A percentile compares a stretch with the other conserved stretches of the same genome.
Evolutionary conservation across 2,888 invertebrate species (phyloP).

Genomic region (Apamea crenata): DNA sequence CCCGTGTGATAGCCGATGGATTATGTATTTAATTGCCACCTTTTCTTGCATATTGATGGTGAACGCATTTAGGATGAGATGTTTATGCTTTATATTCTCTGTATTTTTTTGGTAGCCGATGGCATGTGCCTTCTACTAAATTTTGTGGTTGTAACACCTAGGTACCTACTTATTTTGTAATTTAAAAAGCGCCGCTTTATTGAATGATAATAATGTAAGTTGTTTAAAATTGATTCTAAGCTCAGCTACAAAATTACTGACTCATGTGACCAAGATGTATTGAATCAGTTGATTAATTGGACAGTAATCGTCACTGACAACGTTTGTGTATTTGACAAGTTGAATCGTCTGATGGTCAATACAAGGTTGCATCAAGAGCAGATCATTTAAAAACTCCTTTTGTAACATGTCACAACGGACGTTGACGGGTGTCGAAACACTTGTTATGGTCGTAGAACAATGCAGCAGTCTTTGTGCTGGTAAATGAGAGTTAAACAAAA

Average conservation of each 20-base stretch:
- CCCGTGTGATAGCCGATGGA: slow-evolving; percentile 83
- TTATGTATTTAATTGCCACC: slow-evolving; percentile 87
- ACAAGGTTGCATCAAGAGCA: slow-evolving; percentile 78
- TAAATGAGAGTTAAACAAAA: slow-evolving; percentile 82
- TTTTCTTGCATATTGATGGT: slow-evolving; percentile 79
- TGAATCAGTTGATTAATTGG: slow-evolving; percentile 56
- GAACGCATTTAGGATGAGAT: slow-evolving; percentile 68
- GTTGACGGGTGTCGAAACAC: slow-evolving; percentile 87
- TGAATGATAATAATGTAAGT: slow-evolving; percentile 8
- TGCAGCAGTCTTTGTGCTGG: slow-evolving; percentile 78
- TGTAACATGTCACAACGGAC: slow-evolving; percentile 81
- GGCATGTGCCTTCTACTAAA: slow-evolving; percentile 23
- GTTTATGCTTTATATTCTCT: slow-evolving; percentile 55
- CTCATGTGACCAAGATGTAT: slow-evolving; percentile 16
- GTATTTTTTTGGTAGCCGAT: slow-evolving; percentile 28
- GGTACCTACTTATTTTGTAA: not conserved
- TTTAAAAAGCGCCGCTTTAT: slow-evolving; percentile 14
- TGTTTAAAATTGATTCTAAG: not conserved
- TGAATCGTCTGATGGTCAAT: slow-evolving; percentile 72
- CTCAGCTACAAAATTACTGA: slow-evolving; percentile 1
- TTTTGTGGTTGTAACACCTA: slow-evolving; percentile 1
- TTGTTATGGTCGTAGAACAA: slow-evolving; percentile 83
- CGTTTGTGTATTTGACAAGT: slow-evolving; percentile 73
- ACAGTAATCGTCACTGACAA: slow-evolving; percentile 59
- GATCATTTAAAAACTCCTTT: slow-evolving; percentile 74